Percentiles rank a stretch among this genome's conserved stretches.
Conservation (phyloP, 2,797 vertebrate genomes). For the Ateles fusciceps region DNA sequence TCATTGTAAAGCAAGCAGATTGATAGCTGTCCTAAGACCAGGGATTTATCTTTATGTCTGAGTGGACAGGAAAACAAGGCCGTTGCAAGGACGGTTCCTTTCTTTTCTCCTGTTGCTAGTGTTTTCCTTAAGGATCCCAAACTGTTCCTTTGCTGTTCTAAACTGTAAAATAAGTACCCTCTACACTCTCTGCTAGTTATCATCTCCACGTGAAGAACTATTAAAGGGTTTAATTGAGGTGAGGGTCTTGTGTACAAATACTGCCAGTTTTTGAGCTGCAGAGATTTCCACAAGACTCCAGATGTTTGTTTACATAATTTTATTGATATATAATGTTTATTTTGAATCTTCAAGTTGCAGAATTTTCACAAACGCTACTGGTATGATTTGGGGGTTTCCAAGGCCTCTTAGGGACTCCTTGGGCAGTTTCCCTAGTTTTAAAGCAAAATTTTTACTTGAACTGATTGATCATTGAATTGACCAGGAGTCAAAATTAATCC, state of each 20-base stretch:
- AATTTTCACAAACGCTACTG: background rate
- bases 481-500: slow-evolving; percentile 17
- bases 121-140: slow-evolving; percentile 30
- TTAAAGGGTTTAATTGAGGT: background rate
- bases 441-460: background rate
- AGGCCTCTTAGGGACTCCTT: background rate
- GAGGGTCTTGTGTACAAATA: background rate
- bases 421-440: background rate
- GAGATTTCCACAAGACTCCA: background rate
- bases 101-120: slow-evolving; percentile 16
- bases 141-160: background rate
- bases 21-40: background rate
- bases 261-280: background rate
- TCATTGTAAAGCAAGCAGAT: slow-evolving; percentile 40
- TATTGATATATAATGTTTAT: background rate
- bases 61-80: slow-evolving; percentile 43
- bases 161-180: background rate
- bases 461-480: background rate
- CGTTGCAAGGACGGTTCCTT: background rate
- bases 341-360: background rate
- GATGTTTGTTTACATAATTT: background rate
- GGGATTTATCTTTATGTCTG: slow-evolving; percentile 27
- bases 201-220: background rate
- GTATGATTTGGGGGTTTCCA: background rate
- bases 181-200: background rate